Percentiles rank a stretch among this genome's conserved stretches.
These are phyloP conservation scores for Uloborus diversus DNA, from an alignment of 1,140 invertebrate genomes.

Conservation along the genomic window DNA sequence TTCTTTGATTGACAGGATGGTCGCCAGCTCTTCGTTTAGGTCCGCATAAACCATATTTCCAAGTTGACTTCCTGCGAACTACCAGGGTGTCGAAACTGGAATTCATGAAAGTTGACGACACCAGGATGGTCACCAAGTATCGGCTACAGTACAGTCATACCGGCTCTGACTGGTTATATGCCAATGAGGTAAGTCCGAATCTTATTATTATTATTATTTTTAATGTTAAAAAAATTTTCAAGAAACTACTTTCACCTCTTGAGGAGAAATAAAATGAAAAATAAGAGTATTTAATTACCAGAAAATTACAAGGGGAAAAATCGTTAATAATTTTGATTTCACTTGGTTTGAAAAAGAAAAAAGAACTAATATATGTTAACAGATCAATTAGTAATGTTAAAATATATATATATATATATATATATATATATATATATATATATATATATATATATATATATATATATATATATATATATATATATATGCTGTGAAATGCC, in stretches of 20 bases:
- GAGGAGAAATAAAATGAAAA: not conserved
- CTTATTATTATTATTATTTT: not conserved
- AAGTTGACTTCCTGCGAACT: conserved; percentile 57
- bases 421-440: no score
- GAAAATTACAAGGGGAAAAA: no score
- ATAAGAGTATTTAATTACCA: no score
- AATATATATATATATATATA: no score
- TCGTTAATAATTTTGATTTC: no score
- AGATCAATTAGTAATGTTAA: no score
- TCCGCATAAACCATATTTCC: conserved; percentile 53
- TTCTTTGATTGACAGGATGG: no score
- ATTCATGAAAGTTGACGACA: conserved; percentile 36
- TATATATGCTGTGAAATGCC: no score
- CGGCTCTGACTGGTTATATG: conserved; percentile 55
- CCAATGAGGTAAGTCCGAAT: conserved; percentile 32
- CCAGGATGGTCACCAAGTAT: conserved; percentile 49
- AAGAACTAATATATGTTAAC: no score
- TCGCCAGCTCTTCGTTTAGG: conserved; percentile 55
- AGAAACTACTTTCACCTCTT: not conserved
- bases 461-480: no score
- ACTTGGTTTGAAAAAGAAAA: no score
- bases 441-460: no score
- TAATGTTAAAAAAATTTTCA: not conserved
- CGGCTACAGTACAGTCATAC: conserved; percentile 56
- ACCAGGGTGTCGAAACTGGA: conserved; percentile 57